Conservation (phyloP, 2,888 invertebrate genomes). For the Caenorhabditis zanzibari region DNA sequence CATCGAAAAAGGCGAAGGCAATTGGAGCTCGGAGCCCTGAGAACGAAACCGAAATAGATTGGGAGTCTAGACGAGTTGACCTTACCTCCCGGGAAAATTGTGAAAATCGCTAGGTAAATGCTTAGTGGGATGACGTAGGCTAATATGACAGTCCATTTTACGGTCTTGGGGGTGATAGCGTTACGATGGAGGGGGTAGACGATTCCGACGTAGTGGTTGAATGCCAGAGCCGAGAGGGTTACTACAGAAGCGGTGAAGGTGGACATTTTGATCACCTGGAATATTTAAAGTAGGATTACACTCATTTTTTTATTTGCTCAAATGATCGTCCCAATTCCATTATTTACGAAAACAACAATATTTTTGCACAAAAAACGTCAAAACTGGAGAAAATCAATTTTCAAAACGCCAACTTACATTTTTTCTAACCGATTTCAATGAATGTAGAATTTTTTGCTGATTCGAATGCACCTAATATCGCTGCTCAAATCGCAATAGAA, state of each 20-base stretch:
- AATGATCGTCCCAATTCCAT: too few relatives aligned
- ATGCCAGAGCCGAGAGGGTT: constrained; percentile 87
- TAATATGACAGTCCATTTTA: constrained; percentile 69
- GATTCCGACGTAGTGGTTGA: constrained; percentile 88
- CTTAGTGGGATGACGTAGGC: constrained; percentile 76
- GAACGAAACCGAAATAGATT: neutral
- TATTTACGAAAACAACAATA: too few relatives aligned
- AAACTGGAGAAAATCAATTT: too few relatives aligned
- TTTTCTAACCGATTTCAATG: too few relatives aligned
- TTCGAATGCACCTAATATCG: too few relatives aligned
- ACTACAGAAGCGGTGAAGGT: constrained; percentile 87
- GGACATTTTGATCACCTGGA: constrained; percentile 78
- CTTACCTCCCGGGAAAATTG: constrained; percentile 75
- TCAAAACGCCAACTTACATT: too few relatives aligned
- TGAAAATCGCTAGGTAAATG: constrained; percentile 74
- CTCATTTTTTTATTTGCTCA: too few relatives aligned
- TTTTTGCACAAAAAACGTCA: too few relatives aligned
- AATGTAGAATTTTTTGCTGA: too few relatives aligned
- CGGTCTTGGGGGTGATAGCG: constrained; percentile 64
- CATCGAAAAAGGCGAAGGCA: constrained; percentile 78
- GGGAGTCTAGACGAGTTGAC: neutral
- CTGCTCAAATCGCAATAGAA: too few relatives aligned
- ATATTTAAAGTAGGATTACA: too few relatives aligned
- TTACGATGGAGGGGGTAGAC: constrained; percentile 85
- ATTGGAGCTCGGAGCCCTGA: constrained; percentile 64